Conservation (phyloP, 1,140 invertebrate species). For the Pogonomyrmex barbatus region DNA sequence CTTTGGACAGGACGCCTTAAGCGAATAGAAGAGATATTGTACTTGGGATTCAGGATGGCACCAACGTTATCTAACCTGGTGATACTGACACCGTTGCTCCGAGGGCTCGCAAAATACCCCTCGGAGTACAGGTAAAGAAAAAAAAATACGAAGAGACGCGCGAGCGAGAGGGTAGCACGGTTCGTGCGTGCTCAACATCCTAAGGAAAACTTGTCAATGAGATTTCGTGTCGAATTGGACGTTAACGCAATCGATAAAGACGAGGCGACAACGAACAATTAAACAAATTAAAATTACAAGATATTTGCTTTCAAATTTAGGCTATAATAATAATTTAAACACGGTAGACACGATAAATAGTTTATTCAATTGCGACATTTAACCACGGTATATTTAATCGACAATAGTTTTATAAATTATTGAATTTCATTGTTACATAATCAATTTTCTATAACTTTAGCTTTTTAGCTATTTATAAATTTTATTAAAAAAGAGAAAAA, state of each 20-base stretch:
- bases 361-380: not conserved
- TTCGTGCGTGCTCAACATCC: constrained; percentile 57
- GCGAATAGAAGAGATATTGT: constrained; percentile 61
- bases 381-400: not conserved
- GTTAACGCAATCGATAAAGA: constrained; percentile 31
- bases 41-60: constrained; percentile 63
- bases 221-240: constrained; percentile 28
- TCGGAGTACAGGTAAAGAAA: constrained; percentile 48
- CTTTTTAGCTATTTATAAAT: not conserved
- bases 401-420: not conserved
- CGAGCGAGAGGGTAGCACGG: not conserved
- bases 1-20: constrained; percentile 57
- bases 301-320: not conserved
- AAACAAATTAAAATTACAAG: not conserved
- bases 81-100: constrained; percentile 51
- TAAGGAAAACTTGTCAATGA: constrained; percentile 42
- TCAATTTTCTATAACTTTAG: not conserved
- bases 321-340: not conserved
- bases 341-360: not conserved
- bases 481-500: not conserved
- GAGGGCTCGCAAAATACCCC: constrained; percentile 53
- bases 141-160: constrained; percentile 34
- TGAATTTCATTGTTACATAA: not conserved
- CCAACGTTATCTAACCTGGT: constrained; percentile 64
- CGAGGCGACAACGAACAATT: not conserved